A percentile compares a stretch with the other conserved stretches of the same genome.
Evolutionary conservation across 2,888 invertebrate genomes (phyloP).

Genomic region (Leucoma salicis): DNA sequence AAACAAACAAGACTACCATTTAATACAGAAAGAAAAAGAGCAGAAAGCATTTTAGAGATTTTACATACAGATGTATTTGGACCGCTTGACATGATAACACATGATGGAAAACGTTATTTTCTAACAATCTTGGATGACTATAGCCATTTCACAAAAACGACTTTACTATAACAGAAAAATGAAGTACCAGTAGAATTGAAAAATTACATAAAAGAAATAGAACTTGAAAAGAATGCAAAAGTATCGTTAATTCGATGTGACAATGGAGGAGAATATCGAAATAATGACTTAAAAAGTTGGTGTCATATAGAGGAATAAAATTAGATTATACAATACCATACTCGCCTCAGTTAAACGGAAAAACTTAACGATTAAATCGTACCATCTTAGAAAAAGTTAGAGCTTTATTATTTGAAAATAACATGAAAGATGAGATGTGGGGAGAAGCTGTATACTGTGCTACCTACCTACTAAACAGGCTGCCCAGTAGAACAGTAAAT

Average conservation of each 20-base stretch:
- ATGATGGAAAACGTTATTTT: not conserved
- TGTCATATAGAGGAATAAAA: not conserved
- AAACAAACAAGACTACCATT: too few species aligned
- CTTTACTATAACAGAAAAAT: not conserved
- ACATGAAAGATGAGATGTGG: not conserved
- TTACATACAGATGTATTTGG: not conserved
- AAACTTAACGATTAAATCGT: not conserved
- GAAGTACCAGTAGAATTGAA: not conserved
- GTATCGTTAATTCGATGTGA: not conserved
- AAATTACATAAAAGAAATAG: not conserved
- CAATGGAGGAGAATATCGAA: slow-evolving; percentile 3
- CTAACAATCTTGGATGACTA: not conserved
- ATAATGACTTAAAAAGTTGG: not conserved
- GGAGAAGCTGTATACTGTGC: too few species aligned
- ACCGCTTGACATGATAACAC: not conserved
- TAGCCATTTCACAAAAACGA: not conserved
- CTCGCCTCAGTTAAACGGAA: not conserved
- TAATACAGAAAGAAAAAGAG: too few species aligned
- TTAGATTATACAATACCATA: not conserved
- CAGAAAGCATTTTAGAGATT: too few species aligned
- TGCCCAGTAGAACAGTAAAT: too few species aligned
- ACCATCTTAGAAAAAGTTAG: not conserved
- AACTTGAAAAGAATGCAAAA: not conserved
- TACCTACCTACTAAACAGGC: too few species aligned
- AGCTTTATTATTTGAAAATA: not conserved